Percentiles rank a stretch among this genome's conserved stretches.
Conservation (phyloP, 1,140 invertebrate species). For the Papilio aristodemus region DNA sequence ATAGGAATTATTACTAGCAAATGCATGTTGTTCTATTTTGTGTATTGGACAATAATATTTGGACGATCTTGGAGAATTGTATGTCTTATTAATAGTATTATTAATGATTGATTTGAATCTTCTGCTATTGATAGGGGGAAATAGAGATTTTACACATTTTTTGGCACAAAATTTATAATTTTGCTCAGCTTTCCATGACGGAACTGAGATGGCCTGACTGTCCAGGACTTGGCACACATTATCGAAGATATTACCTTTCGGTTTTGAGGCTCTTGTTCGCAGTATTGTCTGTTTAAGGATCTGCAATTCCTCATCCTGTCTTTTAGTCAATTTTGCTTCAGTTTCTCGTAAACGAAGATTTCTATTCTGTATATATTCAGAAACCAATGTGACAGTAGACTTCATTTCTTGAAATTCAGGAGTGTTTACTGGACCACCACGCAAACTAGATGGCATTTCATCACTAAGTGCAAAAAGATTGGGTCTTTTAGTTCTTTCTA, state of each 20-base stretch:
- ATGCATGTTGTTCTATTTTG: slow-evolving; percentile 4
- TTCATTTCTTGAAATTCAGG: slow-evolving; percentile 39
- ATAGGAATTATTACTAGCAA: slow-evolving; percentile 16
- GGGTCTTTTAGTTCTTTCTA: slow-evolving; percentile 52
- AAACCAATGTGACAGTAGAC: slow-evolving; percentile 61
- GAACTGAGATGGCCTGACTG: slow-evolving; percentile 63
- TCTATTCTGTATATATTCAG: slow-evolving; percentile 69
- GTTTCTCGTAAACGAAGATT: slow-evolving; percentile 58
- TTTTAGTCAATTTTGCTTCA: slow-evolving; percentile 43
- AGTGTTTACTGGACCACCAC: slow-evolving; percentile 46
- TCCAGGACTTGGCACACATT: slow-evolving; percentile 65
- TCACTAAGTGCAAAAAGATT: slow-evolving; percentile 73
- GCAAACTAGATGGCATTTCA: slow-evolving; percentile 69
- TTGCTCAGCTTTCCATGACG: slow-evolving; percentile 59
- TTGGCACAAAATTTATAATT: slow-evolving; percentile 46
- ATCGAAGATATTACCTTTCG: slow-evolving; percentile 60
- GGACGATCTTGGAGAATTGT: slow-evolving; percentile 37
- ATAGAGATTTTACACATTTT: slow-evolving; percentile 23
- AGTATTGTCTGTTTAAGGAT: slow-evolving; percentile 67
- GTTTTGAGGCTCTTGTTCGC: slow-evolving; percentile 53
- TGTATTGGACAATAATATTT: slow-evolving; percentile 8
- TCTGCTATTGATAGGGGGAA: slow-evolving; percentile 29
- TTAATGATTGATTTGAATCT: slow-evolving; percentile 43
- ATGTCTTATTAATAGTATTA: slow-evolving; percentile 42
- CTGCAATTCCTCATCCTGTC: slow-evolving; percentile 53